Conservation (phyloP, 2,888 invertebrate genomes). For the Neria commutata region DNA sequence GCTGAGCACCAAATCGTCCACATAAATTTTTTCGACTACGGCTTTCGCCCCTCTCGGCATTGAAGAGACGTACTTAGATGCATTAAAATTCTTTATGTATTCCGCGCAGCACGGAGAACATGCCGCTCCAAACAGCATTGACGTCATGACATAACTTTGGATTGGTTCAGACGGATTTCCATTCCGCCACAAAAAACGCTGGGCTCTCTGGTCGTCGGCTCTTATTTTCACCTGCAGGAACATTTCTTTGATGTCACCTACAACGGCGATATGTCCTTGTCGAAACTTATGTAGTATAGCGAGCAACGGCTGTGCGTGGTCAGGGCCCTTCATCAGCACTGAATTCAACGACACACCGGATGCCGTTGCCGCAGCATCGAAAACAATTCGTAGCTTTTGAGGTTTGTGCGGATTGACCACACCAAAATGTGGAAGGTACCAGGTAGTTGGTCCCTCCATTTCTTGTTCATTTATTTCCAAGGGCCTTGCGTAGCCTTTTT, state of each 20-base stretch:
- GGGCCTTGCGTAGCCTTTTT: constrained; percentile 21
- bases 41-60: constrained; percentile 28
- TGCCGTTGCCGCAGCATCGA: constrained; percentile 43
- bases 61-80: constrained; percentile 15
- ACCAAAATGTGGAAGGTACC: constrained; percentile 26
- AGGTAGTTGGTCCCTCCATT: neutral
- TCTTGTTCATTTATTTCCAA: neutral
- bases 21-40: constrained; percentile 27
- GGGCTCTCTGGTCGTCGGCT: constrained; percentile 36
- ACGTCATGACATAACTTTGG: constrained; percentile 15
- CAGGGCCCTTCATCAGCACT: constrained; percentile 39
- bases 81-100: constrained; percentile 42
- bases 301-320: constrained; percentile 38
- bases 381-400: constrained; percentile 40
- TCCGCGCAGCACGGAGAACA: constrained; percentile 41
- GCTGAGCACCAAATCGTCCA: too few species aligned
- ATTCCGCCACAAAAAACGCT: constrained; percentile 31
- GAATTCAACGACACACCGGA: constrained; percentile 39
- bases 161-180: constrained; percentile 3
- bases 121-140: constrained; percentile 26
- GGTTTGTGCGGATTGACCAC: constrained; percentile 35
- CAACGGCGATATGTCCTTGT: constrained; percentile 37
- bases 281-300: constrained; percentile 44
- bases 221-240: constrained; percentile 43
- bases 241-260: constrained; percentile 49